phyloP scores from a whole-genome alignment of 2,888 invertebrate genomes.

The Eretmocerus hayati region DNA sequence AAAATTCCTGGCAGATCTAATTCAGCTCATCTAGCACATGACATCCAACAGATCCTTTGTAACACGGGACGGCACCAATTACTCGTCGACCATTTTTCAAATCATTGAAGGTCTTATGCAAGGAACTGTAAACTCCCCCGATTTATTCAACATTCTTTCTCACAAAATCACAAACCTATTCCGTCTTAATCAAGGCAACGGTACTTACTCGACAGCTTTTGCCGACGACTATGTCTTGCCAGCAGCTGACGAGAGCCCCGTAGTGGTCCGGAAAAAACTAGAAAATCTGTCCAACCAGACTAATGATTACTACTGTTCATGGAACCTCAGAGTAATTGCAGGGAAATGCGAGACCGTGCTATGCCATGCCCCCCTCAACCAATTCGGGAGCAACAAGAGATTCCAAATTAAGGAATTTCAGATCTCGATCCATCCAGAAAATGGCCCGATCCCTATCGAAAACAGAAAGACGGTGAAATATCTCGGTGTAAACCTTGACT shows the following conservation, averaged over 20 bases:
- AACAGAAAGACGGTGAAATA: no score
- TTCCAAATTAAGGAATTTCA: no score
- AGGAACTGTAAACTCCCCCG: slow-evolving; percentile 5
- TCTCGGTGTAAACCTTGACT: no score
- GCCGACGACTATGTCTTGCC: slow-evolving; percentile 6
- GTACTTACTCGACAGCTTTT: not conserved
- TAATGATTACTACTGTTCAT: not conserved
- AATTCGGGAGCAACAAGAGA: not conserved
- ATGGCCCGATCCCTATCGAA: no score
- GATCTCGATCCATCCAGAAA: no score
- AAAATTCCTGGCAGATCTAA: slow-evolving; percentile 3
- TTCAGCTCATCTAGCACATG: slow-evolving; percentile 2
- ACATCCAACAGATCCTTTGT: slow-evolving; percentile 1
- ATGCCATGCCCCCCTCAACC: not conserved
- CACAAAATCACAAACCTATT: not conserved
- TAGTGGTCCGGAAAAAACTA: not conserved
- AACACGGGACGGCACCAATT: not conserved
- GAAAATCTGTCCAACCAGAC: not conserved
- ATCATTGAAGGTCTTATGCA: not conserved
- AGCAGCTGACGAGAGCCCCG: not conserved
- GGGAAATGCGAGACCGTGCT: not conserved
- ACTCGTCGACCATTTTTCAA: not conserved
- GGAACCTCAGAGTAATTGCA: not conserved
- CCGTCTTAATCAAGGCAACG: not conserved
- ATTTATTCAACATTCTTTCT: slow-evolving; percentile 9